Evolutionary conservation across 2,888 invertebrate species (phyloP), one percentile per base, ranked within the genome.

Genomic region (Nemapogon koenigi): DNA sequence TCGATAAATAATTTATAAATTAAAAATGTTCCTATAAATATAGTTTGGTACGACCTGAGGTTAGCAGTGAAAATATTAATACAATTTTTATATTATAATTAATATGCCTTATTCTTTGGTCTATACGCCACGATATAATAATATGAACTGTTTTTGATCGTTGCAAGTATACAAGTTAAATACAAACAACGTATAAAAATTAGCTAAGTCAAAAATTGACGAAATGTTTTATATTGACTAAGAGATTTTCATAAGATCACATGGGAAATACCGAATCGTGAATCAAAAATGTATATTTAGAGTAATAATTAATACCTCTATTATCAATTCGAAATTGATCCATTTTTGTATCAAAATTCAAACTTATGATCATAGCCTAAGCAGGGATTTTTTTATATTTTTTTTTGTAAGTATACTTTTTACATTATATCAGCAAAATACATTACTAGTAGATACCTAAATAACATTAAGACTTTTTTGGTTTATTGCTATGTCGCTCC

Each of bases 161-260:
- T 16, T 19, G 7, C 7, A 17, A 17, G 28, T 26, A 27, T 28
- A 28, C 4, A 33, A 15, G 13, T 37, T 17, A 32, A 31, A 14
- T 69, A 75, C 72, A 75, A 72, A 75, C 65, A 71, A 76, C 59
- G 71, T 76, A 75, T 75, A 78, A 78, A 78, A 78, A 73, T 78
- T 76, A 68, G 70, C 75, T 78, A 75, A 67, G 76, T 78, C 75
- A 76, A 70, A 75, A 78, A 76, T 78, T 76, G 76, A 78, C 78
- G 61, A 68, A 62, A 69, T 18, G n/a, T 31, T 60, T 59, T 58
- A 65, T 75, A 78, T 78, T 76, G 78, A 75, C 78, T 76, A 78
- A 72, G 68, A 73, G 64, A 67, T 67, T 68, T 69, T 76, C 76
- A 76, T 78, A 78, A 76, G 78, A 76, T 64, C 71, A 72, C 72